Conservation (phyloP, 2,797 vertebrate species). For the Sarcophilus harrisii region DNA sequence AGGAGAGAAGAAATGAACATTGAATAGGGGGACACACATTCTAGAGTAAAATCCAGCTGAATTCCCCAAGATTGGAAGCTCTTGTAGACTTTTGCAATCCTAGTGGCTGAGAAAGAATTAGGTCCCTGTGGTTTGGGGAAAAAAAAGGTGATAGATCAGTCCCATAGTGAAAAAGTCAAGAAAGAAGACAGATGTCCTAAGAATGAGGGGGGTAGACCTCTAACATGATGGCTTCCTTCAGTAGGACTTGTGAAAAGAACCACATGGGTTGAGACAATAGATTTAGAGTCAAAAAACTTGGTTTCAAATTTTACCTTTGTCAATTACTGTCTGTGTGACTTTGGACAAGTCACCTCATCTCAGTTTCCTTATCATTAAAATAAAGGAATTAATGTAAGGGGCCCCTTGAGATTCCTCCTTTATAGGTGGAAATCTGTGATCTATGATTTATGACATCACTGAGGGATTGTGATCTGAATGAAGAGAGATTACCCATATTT, state of each 20-base stretch:
- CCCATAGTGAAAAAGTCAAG: not conserved
- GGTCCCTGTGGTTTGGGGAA: not conserved
- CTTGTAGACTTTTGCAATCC: not conserved
- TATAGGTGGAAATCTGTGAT: not conserved
- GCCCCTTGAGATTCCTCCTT: not conserved
- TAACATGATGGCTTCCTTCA: not conserved
- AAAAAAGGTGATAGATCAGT: not conserved
- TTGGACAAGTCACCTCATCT: not conserved
- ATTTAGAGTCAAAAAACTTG: not conserved
- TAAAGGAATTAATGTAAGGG: not conserved
- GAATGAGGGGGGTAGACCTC: not conserved
- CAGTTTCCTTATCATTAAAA: not conserved
- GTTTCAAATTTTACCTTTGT: not conserved
- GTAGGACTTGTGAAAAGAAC: not conserved
- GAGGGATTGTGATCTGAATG: not conserved
- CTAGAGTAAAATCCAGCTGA: not conserved
- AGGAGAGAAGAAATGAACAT: not conserved
- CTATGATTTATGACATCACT: not conserved
- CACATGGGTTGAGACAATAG: not conserved
- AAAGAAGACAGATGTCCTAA: not conserved
- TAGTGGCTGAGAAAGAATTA: not conserved
- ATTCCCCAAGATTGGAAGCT: not conserved
- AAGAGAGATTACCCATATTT: not conserved
- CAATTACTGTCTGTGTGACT: not conserved
- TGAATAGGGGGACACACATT: not conserved